Base-by-base conservation (phyloP, 2,113 vertebrate genomes). In the Symphodus melops region DNA sequence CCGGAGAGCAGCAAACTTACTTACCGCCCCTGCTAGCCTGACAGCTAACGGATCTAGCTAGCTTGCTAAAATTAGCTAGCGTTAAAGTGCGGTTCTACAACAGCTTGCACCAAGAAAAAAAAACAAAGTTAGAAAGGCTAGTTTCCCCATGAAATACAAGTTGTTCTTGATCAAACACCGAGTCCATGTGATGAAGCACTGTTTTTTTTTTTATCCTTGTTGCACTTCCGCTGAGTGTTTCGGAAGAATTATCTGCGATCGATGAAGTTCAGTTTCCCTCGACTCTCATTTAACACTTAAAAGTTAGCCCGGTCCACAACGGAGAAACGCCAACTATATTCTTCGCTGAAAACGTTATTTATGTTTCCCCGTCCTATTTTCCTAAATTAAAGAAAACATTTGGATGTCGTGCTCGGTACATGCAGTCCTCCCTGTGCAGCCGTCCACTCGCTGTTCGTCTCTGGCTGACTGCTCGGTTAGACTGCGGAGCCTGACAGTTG, bases 201-300 rank as follows among this genome's bases (percentile, higher is more conserved):
- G 28, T 4, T 33, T 33, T 33, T 6, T 72, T 77, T 65, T 61
- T 56, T 54, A 81, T 78, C 79, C 67, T 0, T 1, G 61, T 56
- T 13, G 17, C 12, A 77, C 73, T 75, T 85, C 78, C 74, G 80
- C 9, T 33, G 70, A 72, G 53, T 11, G 21, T 76, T 81, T 69
- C 54, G 56, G 8, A 44, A 52, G 7, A 82, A 4, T 56, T 79
- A 51, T 72, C 60, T 25, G 58, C 72, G 56, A 62, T 60, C 69
- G 83, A 72, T 81, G 75, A 88, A 92, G 86, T 92, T 87, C 17
- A 75, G 75, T 77, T 65, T 72, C 44, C 42, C 54, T 76, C 60
- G 72, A 44, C 20, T 48, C 44, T 75, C 72, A 5, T 76, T 78
- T 56, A 72, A 46, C 68, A 10, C 9, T 61, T 57, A 67, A 83